Base-by-base conservation (phyloP, 2,113 vertebrate genomes). In the Grammomys dolichurus region DNA sequence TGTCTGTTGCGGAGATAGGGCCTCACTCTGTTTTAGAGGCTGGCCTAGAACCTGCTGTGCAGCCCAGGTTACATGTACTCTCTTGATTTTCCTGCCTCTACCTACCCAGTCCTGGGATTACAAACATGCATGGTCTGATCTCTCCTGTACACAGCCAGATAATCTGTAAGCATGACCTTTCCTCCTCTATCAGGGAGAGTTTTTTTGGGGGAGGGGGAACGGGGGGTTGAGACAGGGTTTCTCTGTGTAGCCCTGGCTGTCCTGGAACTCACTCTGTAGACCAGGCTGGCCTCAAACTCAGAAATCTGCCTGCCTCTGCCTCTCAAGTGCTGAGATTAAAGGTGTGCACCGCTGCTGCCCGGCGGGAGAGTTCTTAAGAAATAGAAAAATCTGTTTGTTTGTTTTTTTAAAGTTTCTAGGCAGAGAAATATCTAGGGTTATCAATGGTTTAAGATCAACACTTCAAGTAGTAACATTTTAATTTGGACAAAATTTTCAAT, bases 281-380 rank as follows among this genome's bases (percentile, higher is more conserved):
- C 40, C 40, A 40, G 40, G 40, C 40, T 40, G 40, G 40, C 40
- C 40, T 40, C 40, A 2, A 40, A 40, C 40, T 40, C 40, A 40
- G 40, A 40, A 40, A 40, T 40, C 40, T 40, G 40, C 40, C 40
- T 40, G 40, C 40, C 40, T 40, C 40, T 40, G 40, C 40, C 40
- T 40, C 40, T 2, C 40, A 40, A 40, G 40, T 40, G 40, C 40
- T 40, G 40, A 40, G 40, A 40, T 40, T 40, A 40, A 40, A 40
- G 40, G 40, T 40, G 40, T 40, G 40, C 40, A 40, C 40, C 40
- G 40, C 40, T 40, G 40, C 40, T 40, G 40, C 40, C 40, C 2
- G 40, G 40, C 40, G 80, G 46, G 58, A n/a, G 12, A 69, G 40
- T 70, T 82, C 31, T 78, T 94, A 51, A 94, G 91, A 94, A 95